Evolutionary conservation across 2,797 vertebrate genomes (phyloP).

Genomic region (Myotis findleyi): DNA sequence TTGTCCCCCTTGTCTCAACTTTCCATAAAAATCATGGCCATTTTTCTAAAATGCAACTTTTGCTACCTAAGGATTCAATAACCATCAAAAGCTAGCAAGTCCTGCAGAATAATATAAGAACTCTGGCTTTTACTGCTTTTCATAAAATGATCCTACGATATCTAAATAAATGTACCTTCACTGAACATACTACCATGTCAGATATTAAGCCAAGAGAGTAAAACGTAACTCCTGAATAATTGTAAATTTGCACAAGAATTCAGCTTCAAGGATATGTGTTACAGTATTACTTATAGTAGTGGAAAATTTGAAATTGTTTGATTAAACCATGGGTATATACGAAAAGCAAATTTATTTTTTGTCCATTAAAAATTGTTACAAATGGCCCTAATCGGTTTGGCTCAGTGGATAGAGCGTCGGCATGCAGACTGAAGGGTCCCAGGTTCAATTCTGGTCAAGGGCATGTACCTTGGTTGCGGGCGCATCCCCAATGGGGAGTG

Average conservation of each 20-base stretch:
- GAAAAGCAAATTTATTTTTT: slow-evolving; percentile 50
- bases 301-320: not conserved
- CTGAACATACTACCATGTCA: not conserved
- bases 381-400: not conserved
- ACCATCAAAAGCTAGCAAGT: not conserved
- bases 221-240: not conserved
- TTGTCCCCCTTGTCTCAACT: not conserved
- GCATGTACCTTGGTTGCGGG: too few species aligned
- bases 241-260: not conserved
- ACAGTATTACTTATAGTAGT: not conserved
- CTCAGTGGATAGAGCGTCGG: too few species aligned
- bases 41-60: not conserved
- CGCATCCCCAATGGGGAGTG: too few species aligned
- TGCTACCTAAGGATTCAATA: not conserved
- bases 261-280: not conserved
- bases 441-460: too few species aligned
- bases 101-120: slow-evolving; percentile 33
- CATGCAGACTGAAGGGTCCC: too few species aligned
- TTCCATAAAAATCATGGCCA: not conserved
- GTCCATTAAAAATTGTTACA: slow-evolving; percentile 7
- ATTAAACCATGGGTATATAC: not conserved
- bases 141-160: not conserved
- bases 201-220: not conserved
- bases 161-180: slow-evolving; percentile 10
- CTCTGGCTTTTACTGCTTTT: not conserved